phyloP scores from a whole-genome alignment of 2,113 vertebrate genomes.

The Pterocles orientalis region DNA sequence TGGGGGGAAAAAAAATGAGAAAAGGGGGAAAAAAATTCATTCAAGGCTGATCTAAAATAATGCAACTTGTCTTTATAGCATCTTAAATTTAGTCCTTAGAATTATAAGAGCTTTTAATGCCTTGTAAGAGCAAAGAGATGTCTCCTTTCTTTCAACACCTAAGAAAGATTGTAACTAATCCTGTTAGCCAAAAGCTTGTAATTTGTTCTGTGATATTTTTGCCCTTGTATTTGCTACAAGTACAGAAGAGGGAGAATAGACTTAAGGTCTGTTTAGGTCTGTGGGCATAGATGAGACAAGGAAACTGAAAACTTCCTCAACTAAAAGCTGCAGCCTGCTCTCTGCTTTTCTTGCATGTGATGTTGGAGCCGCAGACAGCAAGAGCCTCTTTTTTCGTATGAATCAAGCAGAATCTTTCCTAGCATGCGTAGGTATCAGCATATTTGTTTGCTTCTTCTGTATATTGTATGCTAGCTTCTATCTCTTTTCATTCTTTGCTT shows the following conservation, averaged over 20 bases:
- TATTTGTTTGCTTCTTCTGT: not conserved
- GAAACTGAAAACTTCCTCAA: not conserved
- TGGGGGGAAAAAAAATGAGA: not conserved
- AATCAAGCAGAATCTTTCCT: not conserved
- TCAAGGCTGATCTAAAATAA: not conserved
- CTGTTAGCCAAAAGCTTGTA: not conserved
- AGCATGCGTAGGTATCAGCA: not conserved
- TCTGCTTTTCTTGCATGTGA: rapidly evolving
- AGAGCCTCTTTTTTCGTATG: not conserved
- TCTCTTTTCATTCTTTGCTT: not conserved
- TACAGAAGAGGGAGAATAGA: not conserved
- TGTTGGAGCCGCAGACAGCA: not conserved
- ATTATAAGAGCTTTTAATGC: not conserved
- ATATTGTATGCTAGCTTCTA: not conserved
- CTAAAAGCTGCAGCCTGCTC: not conserved
- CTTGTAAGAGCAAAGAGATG: not conserved
- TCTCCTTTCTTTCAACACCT: not conserved
- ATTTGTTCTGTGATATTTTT: not conserved
- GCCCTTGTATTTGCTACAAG: not conserved
- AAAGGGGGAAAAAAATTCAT: not conserved
- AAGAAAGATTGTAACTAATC: not conserved
- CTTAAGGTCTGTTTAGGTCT: not conserved
- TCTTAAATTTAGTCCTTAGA: not conserved
- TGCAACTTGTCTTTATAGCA: not conserved
- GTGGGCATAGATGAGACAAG: not conserved